Evolutionary conservation across 1,140 invertebrate genomes (phyloP).

Genomic region (Globodera rostochiensis): DNA sequence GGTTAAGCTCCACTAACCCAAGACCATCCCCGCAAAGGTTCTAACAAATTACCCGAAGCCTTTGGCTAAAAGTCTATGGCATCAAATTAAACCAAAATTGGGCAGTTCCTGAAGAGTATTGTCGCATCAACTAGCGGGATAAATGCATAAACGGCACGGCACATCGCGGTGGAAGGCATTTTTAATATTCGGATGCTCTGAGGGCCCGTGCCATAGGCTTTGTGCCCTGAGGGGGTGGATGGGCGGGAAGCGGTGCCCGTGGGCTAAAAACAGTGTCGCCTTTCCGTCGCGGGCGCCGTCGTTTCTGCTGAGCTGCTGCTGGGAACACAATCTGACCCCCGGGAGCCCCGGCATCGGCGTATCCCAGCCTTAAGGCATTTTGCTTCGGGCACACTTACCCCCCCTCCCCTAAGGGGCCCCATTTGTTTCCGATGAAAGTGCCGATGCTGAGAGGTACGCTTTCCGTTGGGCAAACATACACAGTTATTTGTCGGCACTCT

Average conservation of each 20-base stretch:
- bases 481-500: no score
- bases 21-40: no score
- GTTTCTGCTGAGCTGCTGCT: not conserved
- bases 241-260: not conserved
- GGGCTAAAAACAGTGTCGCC: constrained; percentile 1
- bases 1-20: no score
- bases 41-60: no score
- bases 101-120: no score
- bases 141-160: not conserved
- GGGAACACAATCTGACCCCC: not conserved
- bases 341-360: not conserved
- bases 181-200: not conserved
- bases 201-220: not conserved
- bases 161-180: not conserved
- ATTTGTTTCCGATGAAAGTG: not conserved
- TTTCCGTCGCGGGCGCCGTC: not conserved
- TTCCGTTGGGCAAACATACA: not conserved
- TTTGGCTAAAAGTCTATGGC: no score
- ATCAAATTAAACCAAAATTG: no score
- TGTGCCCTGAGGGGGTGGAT: not conserved
- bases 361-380: not conserved
- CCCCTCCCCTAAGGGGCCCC: no score
- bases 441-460: no score
- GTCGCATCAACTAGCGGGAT: no score
- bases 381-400: not conserved